A percentile compares a stretch with the other conserved stretches of the same genome.
These are phyloP conservation scores for Anoplolepis gracilipes DNA, from an alignment of 1,140 invertebrate species.

Conservation along the genomic window DNA sequence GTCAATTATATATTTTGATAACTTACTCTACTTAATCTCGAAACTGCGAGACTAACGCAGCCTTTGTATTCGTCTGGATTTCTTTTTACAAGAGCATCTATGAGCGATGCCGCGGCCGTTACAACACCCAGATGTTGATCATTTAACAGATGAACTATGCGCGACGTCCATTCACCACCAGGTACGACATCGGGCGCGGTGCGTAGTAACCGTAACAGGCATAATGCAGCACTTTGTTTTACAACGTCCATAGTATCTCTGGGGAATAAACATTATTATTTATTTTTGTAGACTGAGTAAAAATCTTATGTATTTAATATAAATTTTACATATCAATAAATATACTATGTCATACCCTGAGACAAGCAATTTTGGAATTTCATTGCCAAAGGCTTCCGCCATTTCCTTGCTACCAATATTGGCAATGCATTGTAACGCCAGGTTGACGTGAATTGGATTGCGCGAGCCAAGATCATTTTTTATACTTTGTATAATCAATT, in stretches of 20 bases:
- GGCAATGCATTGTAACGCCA: constrained; percentile 99
- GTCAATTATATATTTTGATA: constrained; percentile 29
- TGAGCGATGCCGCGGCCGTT: constrained; percentile 98
- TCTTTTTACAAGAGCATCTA: constrained; percentile 99
- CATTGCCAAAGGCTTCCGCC: constrained; percentile 99
- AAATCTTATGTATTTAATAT: not conserved
- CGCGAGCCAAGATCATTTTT: constrained; percentile 99
- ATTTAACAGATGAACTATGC: constrained; percentile 99
- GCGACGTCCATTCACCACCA: constrained; percentile 98
- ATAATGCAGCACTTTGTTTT: constrained; percentile 99
- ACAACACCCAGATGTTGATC: constrained; percentile 99
- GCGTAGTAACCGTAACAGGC: constrained; percentile 96
- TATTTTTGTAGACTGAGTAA: not conserved
- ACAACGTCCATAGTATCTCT: constrained; percentile 99
- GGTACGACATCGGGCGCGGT: constrained; percentile 98
- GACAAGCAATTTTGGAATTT: constrained; percentile 99
- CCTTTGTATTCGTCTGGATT: constrained; percentile 99
- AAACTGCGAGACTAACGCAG: constrained; percentile 99
- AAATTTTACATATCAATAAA: constrained; percentile 6
- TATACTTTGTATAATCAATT: constrained; percentile 99
- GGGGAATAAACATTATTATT: constrained; percentile 71
- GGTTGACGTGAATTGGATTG: constrained; percentile 99
- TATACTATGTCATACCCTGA: constrained; percentile 91
- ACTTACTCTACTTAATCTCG: constrained; percentile 95
- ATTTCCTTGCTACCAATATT: constrained; percentile 99